Conservation (phyloP, 1,140 invertebrate species). For the Stratiolaelaps scimitus region DNA sequence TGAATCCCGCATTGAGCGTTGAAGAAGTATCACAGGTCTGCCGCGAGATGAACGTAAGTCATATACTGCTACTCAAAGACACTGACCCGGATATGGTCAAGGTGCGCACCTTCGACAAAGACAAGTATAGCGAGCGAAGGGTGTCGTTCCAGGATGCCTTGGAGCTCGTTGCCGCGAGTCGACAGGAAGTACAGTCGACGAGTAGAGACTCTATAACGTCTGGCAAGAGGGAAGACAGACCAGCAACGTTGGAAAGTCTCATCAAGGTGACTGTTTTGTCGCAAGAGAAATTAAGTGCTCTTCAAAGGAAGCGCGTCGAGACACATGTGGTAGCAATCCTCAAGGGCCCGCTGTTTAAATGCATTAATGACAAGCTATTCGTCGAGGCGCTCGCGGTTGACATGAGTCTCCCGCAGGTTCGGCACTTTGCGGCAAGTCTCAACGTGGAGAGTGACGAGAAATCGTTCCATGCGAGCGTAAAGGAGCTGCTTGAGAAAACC, state of each 20-base stretch:
- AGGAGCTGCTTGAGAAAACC: constrained; percentile 46
- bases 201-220: constrained; percentile 35
- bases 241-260: background rate
- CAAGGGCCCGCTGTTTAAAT: constrained; percentile 36
- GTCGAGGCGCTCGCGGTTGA: constrained; percentile 51
- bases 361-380: constrained; percentile 41
- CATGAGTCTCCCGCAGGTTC: constrained; percentile 46
- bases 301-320: constrained; percentile 45
- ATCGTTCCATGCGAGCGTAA: constrained; percentile 48
- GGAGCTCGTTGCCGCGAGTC: constrained; percentile 48
- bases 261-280: background rate
- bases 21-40: constrained; percentile 57
- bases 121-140: constrained; percentile 51
- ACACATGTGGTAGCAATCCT: constrained; percentile 46
- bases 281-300: constrained; percentile 32
- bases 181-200: constrained; percentile 29
- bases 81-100: constrained; percentile 50
- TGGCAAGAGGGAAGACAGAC: background rate
- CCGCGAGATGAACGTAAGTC: constrained; percentile 49
- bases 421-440: constrained; percentile 47
- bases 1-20: constrained; percentile 46
- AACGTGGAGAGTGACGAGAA: constrained; percentile 48
- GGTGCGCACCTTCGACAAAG: constrained; percentile 46
- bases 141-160: constrained; percentile 47
- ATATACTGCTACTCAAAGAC: constrained; percentile 55